These are phyloP conservation scores for Blera fallax DNA, from an alignment of 2,888 invertebrate species.

Conservation along the genomic window DNA sequence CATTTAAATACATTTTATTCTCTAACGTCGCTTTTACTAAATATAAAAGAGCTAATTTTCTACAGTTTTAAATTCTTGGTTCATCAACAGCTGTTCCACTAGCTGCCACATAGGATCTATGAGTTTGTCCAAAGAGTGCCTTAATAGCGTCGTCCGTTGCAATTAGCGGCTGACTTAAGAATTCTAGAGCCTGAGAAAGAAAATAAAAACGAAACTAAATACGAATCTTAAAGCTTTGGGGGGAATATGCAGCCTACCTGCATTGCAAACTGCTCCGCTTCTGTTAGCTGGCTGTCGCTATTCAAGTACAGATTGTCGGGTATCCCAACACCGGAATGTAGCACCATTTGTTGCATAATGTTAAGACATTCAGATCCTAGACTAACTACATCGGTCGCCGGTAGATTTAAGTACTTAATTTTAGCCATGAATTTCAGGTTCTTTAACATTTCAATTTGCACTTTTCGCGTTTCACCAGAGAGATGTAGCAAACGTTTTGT, in stretches of 20 bases:
- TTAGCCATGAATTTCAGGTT: conserved; percentile 81
- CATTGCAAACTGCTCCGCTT: conserved; percentile 79
- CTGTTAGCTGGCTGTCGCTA: conserved; percentile 78
- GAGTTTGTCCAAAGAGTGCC: conserved; percentile 80
- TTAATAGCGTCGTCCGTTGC: conserved; percentile 81
- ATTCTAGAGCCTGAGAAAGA: conserved; percentile 77
- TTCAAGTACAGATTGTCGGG: conserved; percentile 79
- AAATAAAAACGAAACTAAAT: neutral
- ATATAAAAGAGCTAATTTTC: conserved; percentile 3
- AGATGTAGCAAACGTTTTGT: conserved; percentile 79
- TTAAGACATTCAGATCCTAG: conserved; percentile 81
- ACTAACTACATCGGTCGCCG: conserved; percentile 79
- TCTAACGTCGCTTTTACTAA: neutral
- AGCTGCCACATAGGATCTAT: conserved; percentile 74
- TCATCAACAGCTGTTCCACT: neutral
- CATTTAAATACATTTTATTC: conserved; percentile 13
- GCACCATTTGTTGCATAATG: conserved; percentile 80
- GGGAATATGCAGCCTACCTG: conserved; percentile 74
- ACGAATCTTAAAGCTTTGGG: neutral
- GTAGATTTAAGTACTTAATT: conserved; percentile 79
- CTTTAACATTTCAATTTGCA: conserved; percentile 80
- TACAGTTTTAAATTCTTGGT: neutral
- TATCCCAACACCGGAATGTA: conserved; percentile 81
- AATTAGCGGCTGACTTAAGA: conserved; percentile 79
- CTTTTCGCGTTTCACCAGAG: conserved; percentile 81